Percentiles rank a stretch among this genome's conserved stretches.
phyloP scores from a whole-genome alignment of 2,113 vertebrate species.

The Lagenorhynchus albirostris region DNA sequence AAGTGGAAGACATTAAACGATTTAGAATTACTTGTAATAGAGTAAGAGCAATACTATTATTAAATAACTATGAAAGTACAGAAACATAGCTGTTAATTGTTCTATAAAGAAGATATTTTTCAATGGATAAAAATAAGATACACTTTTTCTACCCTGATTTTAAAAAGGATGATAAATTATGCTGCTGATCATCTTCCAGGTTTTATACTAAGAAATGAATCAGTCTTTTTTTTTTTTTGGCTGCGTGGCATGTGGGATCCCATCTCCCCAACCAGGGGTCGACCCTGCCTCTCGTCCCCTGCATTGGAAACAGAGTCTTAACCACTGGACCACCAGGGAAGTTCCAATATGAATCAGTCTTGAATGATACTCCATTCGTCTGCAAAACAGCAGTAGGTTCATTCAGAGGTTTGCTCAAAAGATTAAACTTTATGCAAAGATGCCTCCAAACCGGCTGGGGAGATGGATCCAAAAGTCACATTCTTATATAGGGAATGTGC shows the following conservation, averaged over 20 bases:
- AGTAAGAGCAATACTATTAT: not conserved
- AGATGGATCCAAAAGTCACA: not conserved
- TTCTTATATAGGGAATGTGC: not conserved
- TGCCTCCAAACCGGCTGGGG: not conserved
- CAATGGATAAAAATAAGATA: not conserved
- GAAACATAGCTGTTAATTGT: not conserved
- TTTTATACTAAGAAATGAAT: not conserved
- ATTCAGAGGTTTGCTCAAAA: not conserved
- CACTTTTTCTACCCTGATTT: not conserved
- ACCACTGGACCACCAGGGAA: too few species aligned
- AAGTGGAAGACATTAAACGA: not conserved
- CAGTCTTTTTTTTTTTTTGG: not conserved
- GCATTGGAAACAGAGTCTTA: too few species aligned
- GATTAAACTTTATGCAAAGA: not conserved
- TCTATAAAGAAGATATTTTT: not conserved
- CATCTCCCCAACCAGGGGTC: too few species aligned
- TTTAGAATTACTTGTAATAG: slow-evolving; percentile 15
- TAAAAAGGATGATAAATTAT: not conserved
- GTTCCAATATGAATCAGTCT: not conserved
- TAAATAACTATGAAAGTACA: not conserved
- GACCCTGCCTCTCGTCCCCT: too few species aligned
- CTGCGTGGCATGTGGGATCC: too few species aligned
- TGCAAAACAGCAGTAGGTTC: not conserved
- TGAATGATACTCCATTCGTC: not conserved
- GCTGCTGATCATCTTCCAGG: not conserved